Conservation (phyloP, 2,797 vertebrate genomes). For the Micropoecilia bifurca region DNA sequence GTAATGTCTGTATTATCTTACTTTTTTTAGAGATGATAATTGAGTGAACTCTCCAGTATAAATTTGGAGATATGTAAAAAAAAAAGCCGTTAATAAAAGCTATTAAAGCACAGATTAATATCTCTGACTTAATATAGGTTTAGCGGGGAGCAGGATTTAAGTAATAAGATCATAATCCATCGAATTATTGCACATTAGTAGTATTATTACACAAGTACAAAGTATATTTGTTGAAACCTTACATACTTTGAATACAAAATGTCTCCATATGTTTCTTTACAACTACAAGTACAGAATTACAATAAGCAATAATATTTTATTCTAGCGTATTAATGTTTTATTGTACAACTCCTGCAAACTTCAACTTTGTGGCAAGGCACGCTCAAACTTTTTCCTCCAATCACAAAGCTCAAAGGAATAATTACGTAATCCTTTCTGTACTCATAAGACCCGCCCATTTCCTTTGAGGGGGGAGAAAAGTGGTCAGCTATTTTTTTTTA, state of each 20-base stretch:
- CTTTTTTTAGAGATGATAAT: not conserved
- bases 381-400: constrained; percentile 65
- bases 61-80: not conserved
- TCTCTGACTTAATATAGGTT: not conserved
- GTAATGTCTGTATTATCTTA: not conserved
- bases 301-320: not conserved
- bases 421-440: constrained; percentile 69
- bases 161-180: not conserved
- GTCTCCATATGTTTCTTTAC: not conserved
- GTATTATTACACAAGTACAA: not conserved
- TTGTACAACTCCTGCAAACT: not conserved
- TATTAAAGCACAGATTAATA: not conserved
- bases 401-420: constrained; percentile 49
- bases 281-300: not conserved
- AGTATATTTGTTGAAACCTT: not conserved
- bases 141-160: not conserved
- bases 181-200: not conserved
- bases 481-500: constrained; percentile 68
- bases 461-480: constrained; percentile 69
- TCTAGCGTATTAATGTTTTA: not conserved
- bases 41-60: not conserved
- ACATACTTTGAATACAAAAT: not conserved
- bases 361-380: constrained; percentile 6
- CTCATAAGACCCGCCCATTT: constrained; percentile 67
- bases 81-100: not conserved